A percentile compares a stretch with the other conserved stretches of the same genome.
These are phyloP conservation scores for Himalopsyche tibetana DNA, from an alignment of 2,888 invertebrate genomes.

Conservation along the genomic window DNA sequence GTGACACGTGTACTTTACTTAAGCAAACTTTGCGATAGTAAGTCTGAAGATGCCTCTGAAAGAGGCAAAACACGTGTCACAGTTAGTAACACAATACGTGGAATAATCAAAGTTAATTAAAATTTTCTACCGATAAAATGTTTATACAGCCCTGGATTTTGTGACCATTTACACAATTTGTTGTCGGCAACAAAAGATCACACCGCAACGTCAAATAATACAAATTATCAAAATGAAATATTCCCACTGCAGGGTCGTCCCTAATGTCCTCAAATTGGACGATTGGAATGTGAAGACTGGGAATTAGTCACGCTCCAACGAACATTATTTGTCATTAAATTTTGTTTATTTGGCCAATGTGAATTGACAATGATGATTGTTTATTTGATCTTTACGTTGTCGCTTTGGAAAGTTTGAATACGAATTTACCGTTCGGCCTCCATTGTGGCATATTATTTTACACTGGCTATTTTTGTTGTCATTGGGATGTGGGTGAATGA, in stretches of 20 bases:
- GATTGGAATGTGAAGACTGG: conserved; percentile 41
- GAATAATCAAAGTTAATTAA: too few species aligned
- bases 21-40: too few species aligned
- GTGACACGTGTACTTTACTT: too few species aligned
- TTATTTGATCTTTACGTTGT: conserved; percentile 23
- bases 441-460: too few species aligned
- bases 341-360: conserved; percentile 37
- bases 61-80: too few species aligned
- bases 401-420: conserved; percentile 16
- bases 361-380: conserved; percentile 38
- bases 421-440: background rate
- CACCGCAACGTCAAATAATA: conserved; percentile 46
- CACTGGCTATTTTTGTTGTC: too few species aligned
- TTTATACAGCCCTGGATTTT: background rate
- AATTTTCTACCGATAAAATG: background rate
- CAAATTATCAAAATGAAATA: conserved; percentile 58
- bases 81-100: too few species aligned
- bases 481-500: too few species aligned
- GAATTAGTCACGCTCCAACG: conserved; percentile 32
- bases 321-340: conserved; percentile 42
- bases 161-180: conserved; percentile 53
- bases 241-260: conserved; percentile 45
- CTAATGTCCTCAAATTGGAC: conserved; percentile 43
- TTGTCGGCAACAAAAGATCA: conserved; percentile 54
- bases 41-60: too few species aligned